These are phyloP conservation scores for Microcebus griseorufus DNA, from an alignment of 2,113 vertebrate genomes.

Conservation along the genomic window DNA sequence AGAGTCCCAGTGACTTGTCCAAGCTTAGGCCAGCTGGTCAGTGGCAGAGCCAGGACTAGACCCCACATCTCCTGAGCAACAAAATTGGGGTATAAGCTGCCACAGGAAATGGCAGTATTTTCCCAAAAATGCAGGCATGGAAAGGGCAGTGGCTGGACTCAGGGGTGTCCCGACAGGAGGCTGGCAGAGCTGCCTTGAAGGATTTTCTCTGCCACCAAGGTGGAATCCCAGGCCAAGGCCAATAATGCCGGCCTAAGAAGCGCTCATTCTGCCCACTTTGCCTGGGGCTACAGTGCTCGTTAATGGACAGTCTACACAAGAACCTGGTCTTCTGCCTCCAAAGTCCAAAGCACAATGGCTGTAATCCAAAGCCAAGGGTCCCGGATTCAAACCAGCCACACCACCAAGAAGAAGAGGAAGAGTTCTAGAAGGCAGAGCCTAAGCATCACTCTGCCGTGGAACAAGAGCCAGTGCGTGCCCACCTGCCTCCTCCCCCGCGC, in stretches of 20 bases:
- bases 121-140: not conserved
- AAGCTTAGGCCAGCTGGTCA: not conserved
- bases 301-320: not conserved
- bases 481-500: not conserved
- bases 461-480: not conserved
- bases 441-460: fast-evolving
- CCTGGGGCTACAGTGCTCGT: not conserved
- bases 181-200: not conserved
- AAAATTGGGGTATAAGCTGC: not conserved
- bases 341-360: not conserved
- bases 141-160: not conserved
- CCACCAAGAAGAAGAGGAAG: not conserved
- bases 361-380: not conserved
- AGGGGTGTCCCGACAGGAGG: not conserved
- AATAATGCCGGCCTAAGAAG: not conserved
- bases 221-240: not conserved
- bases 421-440: not conserved
- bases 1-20: not conserved
- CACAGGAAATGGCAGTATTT: not conserved
- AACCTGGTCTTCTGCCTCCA: not conserved
- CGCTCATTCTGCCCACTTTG: not conserved
- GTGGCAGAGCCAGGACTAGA: not conserved
- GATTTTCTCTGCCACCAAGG: not conserved
- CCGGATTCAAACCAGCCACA: not conserved
- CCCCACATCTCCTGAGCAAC: not conserved